These are phyloP conservation scores for Cremastobaeus sp. DNA, from an alignment of 2,888 invertebrate genomes.

Conservation along the genomic window DNA sequence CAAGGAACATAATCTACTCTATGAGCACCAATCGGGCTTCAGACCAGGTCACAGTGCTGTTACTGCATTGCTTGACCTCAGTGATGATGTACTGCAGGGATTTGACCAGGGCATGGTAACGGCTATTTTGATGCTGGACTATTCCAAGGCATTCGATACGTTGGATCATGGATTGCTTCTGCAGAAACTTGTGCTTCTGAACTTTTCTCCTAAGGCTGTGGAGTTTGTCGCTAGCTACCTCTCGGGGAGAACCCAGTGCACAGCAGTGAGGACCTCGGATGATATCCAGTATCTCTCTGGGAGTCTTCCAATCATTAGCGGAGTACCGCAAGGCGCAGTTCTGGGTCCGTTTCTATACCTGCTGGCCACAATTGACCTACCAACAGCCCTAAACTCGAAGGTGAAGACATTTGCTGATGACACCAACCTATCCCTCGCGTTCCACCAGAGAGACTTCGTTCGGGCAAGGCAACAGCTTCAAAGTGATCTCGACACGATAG, in stretches of 20 bases:
- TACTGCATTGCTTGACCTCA: conserved; percentile 1
- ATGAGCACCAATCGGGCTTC: not conserved
- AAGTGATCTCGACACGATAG: too few relatives aligned
- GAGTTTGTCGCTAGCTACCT: not conserved
- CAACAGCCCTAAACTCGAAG: too few relatives aligned
- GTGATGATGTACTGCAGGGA: not conserved
- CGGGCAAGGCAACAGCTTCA: too few relatives aligned
- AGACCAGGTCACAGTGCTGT: not conserved
- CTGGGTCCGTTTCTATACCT: too few relatives aligned
- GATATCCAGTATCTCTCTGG: not conserved
- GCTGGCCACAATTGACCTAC: too few relatives aligned
- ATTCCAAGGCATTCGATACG: conserved; percentile 15
- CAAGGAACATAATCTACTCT: not conserved
- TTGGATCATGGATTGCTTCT: not conserved
- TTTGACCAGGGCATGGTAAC: not conserved
- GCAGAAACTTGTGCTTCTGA: not conserved
- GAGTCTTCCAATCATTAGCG: not conserved
- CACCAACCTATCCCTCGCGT: too few relatives aligned
- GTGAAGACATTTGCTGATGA: too few relatives aligned
- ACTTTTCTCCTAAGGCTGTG: not conserved
- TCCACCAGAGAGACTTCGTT: too few relatives aligned
- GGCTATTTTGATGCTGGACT: conserved; percentile 1
- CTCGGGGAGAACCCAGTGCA: not conserved
- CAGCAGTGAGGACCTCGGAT: not conserved
- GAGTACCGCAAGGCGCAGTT: not conserved